These are phyloP conservation scores for Araneus ventricosus DNA, from an alignment of 1,140 invertebrate species.

Conservation along the genomic window DNA sequence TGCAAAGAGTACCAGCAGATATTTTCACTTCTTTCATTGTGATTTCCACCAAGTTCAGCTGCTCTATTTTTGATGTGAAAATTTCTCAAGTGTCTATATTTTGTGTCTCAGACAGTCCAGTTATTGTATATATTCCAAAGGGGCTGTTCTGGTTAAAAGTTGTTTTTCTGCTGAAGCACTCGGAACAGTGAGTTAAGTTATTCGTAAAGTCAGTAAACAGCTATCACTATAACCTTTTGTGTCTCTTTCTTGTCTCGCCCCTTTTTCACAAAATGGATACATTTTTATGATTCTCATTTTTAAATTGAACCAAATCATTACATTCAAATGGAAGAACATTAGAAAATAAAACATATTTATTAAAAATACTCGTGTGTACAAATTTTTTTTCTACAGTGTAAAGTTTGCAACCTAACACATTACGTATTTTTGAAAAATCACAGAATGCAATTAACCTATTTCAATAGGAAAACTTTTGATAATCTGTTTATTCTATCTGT, in stretches of 20 bases:
- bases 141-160: slow-evolving; percentile 71
- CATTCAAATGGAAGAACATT: neutral
- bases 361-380: neutral
- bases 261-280: neutral
- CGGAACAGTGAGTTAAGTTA: slow-evolving; percentile 78
- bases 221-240: slow-evolving; percentile 70
- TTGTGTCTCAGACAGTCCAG: slow-evolving; percentile 77
- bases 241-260: slow-evolving; percentile 18
- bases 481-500: no score
- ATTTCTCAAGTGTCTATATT: slow-evolving; percentile 77
- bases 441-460: no score
- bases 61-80: slow-evolving; percentile 79
- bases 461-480: no score
- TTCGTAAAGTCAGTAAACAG: slow-evolving; percentile 77
- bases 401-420: no score
- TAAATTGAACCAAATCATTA: neutral
- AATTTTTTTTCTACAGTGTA: neutral
- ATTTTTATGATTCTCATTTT: slow-evolving; percentile 16
- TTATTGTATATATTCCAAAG: slow-evolving; percentile 77
- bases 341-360: neutral
- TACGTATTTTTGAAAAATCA: no score
- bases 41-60: slow-evolving; percentile 76
- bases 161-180: slow-evolving; percentile 77
- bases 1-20: slow-evolving; percentile 77
- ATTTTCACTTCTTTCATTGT: slow-evolving; percentile 79